Conservation (phyloP, 2,888 invertebrate species). For the Netelia virgata region DNA sequence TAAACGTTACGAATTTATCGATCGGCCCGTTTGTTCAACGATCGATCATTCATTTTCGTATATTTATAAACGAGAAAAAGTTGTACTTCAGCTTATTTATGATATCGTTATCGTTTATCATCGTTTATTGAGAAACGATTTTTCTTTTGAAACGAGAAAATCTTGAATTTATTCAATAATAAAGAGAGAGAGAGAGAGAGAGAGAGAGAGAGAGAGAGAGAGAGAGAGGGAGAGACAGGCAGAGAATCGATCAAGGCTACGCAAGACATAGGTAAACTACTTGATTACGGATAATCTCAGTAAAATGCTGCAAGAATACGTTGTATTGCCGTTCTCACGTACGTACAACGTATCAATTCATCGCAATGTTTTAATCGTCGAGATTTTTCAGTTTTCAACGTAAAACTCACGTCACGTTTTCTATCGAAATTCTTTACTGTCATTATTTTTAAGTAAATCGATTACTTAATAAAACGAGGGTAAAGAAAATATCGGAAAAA, state of each 20-base stretch:
- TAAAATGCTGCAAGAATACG: not conserved
- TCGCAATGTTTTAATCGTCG: too few species aligned
- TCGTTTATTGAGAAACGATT: not conserved
- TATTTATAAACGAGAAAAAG: not conserved
- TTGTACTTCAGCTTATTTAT: not conserved
- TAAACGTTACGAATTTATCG: not conserved
- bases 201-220: conserved; percentile 33
- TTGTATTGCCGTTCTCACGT: not conserved
- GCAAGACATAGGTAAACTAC: too few species aligned
- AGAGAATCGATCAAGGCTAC: not conserved
- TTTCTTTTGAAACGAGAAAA: not conserved
- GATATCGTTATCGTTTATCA: not conserved
- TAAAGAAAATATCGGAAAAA: too few species aligned
- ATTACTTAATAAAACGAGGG: too few species aligned
- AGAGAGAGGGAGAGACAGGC: conserved; percentile 59
- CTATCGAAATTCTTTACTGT: too few species aligned
- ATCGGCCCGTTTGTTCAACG: not conserved
- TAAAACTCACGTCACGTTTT: too few species aligned
- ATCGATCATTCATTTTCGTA: not conserved
- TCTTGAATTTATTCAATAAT: not conserved
- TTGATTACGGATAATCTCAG: not conserved
- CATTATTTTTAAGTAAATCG: too few species aligned
- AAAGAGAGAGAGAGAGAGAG: conserved; percentile 20
- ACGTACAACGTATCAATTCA: too few species aligned
- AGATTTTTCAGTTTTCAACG: too few species aligned